Evolutionary conservation across 2,113 vertebrate species (phyloP), one percentile per base, ranked within the genome.

Genomic region (Numida meleagris): DNA sequence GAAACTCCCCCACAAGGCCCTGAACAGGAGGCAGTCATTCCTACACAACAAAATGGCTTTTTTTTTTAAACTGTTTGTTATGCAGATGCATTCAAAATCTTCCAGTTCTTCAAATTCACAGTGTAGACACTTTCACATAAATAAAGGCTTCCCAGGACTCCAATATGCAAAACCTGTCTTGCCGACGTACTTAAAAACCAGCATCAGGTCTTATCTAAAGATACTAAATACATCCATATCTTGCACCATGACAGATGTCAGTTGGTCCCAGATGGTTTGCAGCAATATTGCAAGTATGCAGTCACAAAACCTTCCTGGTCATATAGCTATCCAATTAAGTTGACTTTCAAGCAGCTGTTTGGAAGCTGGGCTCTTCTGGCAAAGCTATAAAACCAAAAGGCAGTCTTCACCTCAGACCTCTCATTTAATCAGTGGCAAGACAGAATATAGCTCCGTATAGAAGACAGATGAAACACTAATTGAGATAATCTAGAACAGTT

Each of bases 361-460:
- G 42, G 71, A 97, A 95, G 80, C 81, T 61, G 73, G 81, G 70
- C 65, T 59, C 77, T 94, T 83, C 82, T 78, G 82, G 74, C 78
- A 95, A 86, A 91, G 74, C 89, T 82, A 72, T 76, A 95, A 94
- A 97, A 96, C 89, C 40, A 66, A 71, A 96, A 45, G 80, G 61
- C 87, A 90, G 48, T 53, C 81, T 88, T 91, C 36, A 94, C 88
- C 66, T 93, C 82, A 93, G 91, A 66, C 25, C 76, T 83, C 50
- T 45, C 55, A 95, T 65, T 72, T 88, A 86, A 95, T 91, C 66
- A 95, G 59, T 21, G 73, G 75, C 38, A 88, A 88, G 27, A 86
- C 62, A 82, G 75, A 84, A 75, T 21, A 3, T 19, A 67, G 68
- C 36, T 74, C 45, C 4, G 5, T 42, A 19, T 0, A 92, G 40